Evolutionary conservation across 2,888 invertebrate species (phyloP).

Genomic region (Sesia apiformis): DNA sequence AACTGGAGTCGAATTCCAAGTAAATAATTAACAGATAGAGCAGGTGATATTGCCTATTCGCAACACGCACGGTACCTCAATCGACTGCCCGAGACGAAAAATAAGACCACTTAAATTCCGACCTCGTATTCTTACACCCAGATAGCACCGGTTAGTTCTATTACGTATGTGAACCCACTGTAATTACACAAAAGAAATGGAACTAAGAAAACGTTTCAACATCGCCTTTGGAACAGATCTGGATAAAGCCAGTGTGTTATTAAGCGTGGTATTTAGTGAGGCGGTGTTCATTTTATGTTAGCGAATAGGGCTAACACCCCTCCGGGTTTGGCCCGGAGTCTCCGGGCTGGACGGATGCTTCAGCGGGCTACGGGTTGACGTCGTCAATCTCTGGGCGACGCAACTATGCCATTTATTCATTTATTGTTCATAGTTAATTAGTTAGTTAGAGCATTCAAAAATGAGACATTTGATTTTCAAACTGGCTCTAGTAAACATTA

Average conservation of each 20-base stretch:
- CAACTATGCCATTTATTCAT: no score
- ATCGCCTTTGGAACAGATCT: not conserved
- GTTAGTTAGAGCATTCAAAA: no score
- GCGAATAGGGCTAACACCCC: no score
- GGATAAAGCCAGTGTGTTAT: not conserved
- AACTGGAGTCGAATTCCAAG: slow-evolving; percentile 24
- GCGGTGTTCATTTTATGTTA: no score
- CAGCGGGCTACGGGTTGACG: no score
- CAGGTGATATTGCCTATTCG: slow-evolving; percentile 52
- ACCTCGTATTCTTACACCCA: slow-evolving; percentile 51
- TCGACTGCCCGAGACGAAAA: slow-evolving; percentile 48
- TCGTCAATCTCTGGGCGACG: no score
- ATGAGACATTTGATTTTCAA: no score
- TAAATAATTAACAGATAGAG: slow-evolving; percentile 46
- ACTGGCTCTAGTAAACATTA: no score
- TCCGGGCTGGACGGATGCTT: no score
- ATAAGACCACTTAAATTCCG: slow-evolving; percentile 70
- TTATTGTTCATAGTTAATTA: no score
- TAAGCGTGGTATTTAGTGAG: not conserved
- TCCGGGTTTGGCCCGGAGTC: no score
- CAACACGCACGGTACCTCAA: slow-evolving; percentile 50
- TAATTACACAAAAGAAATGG: slow-evolving; percentile 67
- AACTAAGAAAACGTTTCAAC: slow-evolving; percentile 36
- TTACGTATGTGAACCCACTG: slow-evolving; percentile 23
- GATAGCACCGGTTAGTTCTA: slow-evolving; percentile 50